Conservation (phyloP, 2,797 vertebrate genomes). For the Aulostomus chinensis region DNA sequence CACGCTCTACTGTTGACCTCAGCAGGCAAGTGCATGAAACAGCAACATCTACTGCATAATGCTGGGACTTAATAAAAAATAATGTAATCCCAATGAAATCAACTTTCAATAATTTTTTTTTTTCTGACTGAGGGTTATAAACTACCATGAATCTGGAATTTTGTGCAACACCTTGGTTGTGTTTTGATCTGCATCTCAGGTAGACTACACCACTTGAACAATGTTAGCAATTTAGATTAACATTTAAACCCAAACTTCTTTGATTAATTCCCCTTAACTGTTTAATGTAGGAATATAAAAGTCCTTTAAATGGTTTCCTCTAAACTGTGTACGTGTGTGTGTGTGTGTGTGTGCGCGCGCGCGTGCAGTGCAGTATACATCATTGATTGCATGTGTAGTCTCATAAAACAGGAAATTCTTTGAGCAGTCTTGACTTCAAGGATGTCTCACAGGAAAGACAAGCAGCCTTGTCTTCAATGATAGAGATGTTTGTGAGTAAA, state of each 20-base stretch:
- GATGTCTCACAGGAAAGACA: conserved; percentile 28
- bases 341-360: conserved; percentile 14
- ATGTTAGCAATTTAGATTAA: too few relatives aligned
- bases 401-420: conserved; percentile 20
- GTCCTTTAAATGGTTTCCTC: too few relatives aligned
- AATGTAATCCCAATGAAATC: too few relatives aligned
- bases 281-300: conserved; percentile 43
- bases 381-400: neutral
- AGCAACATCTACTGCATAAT: conserved; percentile 1
- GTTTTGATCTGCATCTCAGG: too few relatives aligned
- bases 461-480: conserved; percentile 2
- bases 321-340: conserved; percentile 1
- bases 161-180: too few relatives aligned
- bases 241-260: too few relatives aligned
- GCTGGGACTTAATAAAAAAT: too few relatives aligned
- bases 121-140: too few relatives aligned
- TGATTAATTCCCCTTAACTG: conserved; percentile 44
- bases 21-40: conserved; percentile 26
- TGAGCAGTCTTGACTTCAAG: conserved; percentile 6
- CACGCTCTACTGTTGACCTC: conserved; percentile 30
- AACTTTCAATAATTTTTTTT: too few relatives aligned
- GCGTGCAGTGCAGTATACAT: neutral
- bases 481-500: conserved; percentile 51
- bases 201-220: too few relatives aligned
- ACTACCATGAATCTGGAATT: too few relatives aligned